Evolutionary conservation across 2,888 invertebrate species (phyloP), one percentile per base, ranked within the genome.

Genomic region (Lycaena phlaeas): DNA sequence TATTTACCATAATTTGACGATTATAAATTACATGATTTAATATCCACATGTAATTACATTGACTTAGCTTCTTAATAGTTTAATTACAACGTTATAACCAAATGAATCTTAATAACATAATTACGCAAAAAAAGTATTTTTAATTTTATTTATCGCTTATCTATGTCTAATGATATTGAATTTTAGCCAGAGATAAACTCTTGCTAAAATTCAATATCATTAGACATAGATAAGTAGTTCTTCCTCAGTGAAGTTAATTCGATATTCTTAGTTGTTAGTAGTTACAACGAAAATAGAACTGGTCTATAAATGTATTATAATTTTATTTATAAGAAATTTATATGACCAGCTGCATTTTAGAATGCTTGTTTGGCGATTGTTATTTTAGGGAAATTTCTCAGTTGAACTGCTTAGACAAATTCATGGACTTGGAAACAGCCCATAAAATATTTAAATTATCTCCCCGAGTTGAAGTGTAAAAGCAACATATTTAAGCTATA

Each of bases 291-390:
- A 4, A 22, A 6, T 9, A 5, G 9, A 22, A 22, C 22, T n/a
- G n/a, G 9, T 22, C 9, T 22, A 22, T 22, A 22, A 22, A 22
- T 22, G 10, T 68, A 68, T 70, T 66, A 63, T 61, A 62, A 64
- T 59, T 53, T 61, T 64, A 65, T 70, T 67, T 62, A 69, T 68
- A 64, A 58, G 58, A 64, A 69, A 66, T 70, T 74, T 68, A 73
- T 64, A 60, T 66, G 59, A 75, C 71, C 78, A 82, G 78, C 77
- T 79, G 79, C 68, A n/a, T n/a, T n/a, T 70, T 59, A 55, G 9
- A 18, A 31, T 31, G 31, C 68, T 67, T 67, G 64, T 69, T 67
- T 67, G 64, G 69, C 63, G 51, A 57, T 56, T 52, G 52, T 46
- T 52, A 53, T 53, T 56, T 56, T 49, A 42, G 52, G 50, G 45